phyloP scores from a whole-genome alignment of 64 coral and sea anemone species.

The Orbicella faveolata region DNA sequence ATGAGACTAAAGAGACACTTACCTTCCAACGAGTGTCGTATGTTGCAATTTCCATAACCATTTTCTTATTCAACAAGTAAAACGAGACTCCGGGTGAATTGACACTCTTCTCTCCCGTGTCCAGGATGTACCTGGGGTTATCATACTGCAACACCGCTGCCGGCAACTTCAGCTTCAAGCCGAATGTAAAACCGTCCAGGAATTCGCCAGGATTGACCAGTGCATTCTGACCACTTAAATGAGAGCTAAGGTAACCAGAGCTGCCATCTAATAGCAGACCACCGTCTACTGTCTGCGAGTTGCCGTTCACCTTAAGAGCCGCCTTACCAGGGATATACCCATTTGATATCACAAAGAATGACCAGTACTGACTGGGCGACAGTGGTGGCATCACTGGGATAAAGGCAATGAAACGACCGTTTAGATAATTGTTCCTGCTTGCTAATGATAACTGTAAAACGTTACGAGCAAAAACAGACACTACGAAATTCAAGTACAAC shows the following conservation, averaged over 20 bases:
- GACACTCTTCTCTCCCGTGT: constrained; percentile 80
- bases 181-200: constrained; percentile 62
- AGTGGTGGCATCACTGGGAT: constrained; percentile 67
- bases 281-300: constrained; percentile 60
- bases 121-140: constrained; percentile 64
- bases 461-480: background rate
- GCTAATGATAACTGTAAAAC: no score
- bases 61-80: constrained; percentile 78
- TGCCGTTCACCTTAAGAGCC: constrained; percentile 62
- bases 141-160: constrained; percentile 43
- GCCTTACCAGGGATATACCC: constrained; percentile 62
- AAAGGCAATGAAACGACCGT: background rate
- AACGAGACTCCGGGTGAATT: constrained; percentile 80
- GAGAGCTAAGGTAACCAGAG: constrained; percentile 68
- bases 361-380: constrained; percentile 72
- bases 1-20: background rate
- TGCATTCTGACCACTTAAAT: constrained; percentile 50
- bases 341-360: constrained; percentile 68
- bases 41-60: constrained; percentile 79
- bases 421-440: background rate
- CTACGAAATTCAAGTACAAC: background rate
- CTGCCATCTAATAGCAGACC: constrained; percentile 78
- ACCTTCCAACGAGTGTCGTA: constrained; percentile 83
- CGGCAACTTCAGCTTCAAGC: constrained; percentile 72
- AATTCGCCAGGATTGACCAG: constrained; percentile 60